phyloP scores from a whole-genome alignment of 2,113 vertebrate species.

The Circaetus gallicus region DNA sequence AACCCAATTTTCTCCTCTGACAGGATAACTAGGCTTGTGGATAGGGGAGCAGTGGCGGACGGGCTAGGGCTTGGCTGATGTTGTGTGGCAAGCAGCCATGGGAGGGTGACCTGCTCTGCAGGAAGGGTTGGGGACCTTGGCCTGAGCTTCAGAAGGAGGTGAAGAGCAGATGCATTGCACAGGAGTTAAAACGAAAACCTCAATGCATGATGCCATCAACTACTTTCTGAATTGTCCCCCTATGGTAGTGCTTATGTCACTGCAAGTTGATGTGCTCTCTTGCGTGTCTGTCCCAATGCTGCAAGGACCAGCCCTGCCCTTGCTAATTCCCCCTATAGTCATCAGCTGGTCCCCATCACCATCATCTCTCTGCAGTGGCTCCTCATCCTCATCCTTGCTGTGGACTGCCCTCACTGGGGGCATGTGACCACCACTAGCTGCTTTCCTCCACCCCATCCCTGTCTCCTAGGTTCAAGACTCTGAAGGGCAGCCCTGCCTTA shows the following conservation, averaged over 20 bases:
- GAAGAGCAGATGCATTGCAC: neutral
- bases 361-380: neutral
- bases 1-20: neutral
- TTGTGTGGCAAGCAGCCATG: neutral
- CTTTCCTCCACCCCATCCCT: neutral
- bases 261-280: fast-evolving
- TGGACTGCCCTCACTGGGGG: neutral
- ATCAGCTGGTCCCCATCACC: neutral
- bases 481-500: neutral
- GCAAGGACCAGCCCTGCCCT: neutral
- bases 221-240: neutral
- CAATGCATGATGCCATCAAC: fast-evolving
- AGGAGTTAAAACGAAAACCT: neutral
- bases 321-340: neutral
- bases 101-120: neutral
- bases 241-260: fast-evolving
- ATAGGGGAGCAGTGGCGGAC: neutral
- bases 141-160: neutral
- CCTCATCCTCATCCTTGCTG: neutral
- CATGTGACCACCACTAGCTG: neutral
- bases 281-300: neutral
- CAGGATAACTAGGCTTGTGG: neutral
- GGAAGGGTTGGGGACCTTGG: neutral
- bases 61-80: neutral
- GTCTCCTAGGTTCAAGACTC: neutral